Evolutionary conservation across 2,888 invertebrate species (phyloP), one percentile per base, ranked within the genome.

Genomic region (Eupithecia inturbata): DNA sequence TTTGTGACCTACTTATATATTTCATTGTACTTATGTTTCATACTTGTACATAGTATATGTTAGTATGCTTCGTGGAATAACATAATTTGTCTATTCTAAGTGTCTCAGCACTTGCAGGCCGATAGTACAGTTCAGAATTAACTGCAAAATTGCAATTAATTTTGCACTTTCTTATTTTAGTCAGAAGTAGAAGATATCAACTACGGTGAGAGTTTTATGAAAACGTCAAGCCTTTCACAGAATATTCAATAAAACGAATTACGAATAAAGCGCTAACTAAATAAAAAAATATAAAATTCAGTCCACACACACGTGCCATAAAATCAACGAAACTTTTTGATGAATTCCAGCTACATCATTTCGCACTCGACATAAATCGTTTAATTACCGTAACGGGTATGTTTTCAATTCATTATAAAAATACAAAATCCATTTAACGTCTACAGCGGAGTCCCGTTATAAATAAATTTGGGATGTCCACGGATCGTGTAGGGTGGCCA

Each of bases 391-490:
- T 81, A 76, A 77, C 77, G 79, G 79, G 68, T 74, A 74, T 72
- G 75, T 76, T 81, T 82, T 83, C 82, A 83, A 86, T 85, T 86
- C 82, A 86, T 85, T 85, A 79, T 75, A 78, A 83, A 85, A 85
- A 85, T 85, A 85, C 82, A 82, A 85, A 81, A 87, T 82, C 82
- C 86, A 84, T 86, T 87, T 82, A 81, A 82, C 77, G 78, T 79
- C 79, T 79, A 81, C 82, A 72, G 75, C 73, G 68, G 14, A 77
- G 77, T 76, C 80, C 67, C 80, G 85, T 85, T 85, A 84, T 88
- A 89, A 88, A 90, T 89, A 91, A 85, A 87, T 88, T 86, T 86
- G 81, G 82, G 78, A 81, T 79, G 84, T 82, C 83, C 83, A 82
- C 84, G 83, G 82, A 80, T 82, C 71, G 75, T 36, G 72, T 53